Conservation (phyloP, 1,140 invertebrate genomes). For the Cherax destructor region DNA sequence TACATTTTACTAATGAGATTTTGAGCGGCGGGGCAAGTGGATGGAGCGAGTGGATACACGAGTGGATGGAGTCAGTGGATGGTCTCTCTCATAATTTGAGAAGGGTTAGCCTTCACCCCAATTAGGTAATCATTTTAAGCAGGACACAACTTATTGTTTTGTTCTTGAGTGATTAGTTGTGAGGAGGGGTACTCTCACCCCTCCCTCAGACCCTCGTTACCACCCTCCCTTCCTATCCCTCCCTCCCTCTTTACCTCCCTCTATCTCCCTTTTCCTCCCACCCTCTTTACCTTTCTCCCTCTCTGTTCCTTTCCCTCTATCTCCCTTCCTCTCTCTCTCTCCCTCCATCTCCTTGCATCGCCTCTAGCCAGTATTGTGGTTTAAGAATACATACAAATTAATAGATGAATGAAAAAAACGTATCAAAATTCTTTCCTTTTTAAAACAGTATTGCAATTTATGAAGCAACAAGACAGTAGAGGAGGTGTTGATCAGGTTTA, state of each 20-base stretch:
- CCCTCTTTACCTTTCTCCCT: no score
- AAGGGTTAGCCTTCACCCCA: conserved; percentile 58
- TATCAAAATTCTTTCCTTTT: no score
- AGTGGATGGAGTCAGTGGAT: neutral
- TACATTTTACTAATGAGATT: conserved; percentile 68
- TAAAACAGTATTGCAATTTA: no score
- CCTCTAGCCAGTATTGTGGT: no score
- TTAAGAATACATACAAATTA: no score
- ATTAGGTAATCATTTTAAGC: conserved; percentile 66
- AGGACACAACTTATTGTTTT: conserved; percentile 5
- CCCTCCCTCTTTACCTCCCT: neutral
- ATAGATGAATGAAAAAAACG: no score
- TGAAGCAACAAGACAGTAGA: no score
- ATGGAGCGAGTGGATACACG: no score
- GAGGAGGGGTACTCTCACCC: neutral
- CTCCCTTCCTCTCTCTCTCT: no score
- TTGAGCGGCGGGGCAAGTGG: conserved; percentile 34
- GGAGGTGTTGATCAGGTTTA: no score
- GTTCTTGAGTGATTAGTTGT: conserved; percentile 12
- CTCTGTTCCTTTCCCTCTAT: no score
- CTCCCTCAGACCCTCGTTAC: neutral
- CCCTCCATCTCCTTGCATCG: neutral
- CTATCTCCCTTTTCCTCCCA: neutral
- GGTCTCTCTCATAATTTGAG: conserved; percentile 43
- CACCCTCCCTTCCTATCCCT: neutral